Base-by-base conservation (phyloP, 64 coral and sea anemone species). In the Trachythela sp. region DNA sequence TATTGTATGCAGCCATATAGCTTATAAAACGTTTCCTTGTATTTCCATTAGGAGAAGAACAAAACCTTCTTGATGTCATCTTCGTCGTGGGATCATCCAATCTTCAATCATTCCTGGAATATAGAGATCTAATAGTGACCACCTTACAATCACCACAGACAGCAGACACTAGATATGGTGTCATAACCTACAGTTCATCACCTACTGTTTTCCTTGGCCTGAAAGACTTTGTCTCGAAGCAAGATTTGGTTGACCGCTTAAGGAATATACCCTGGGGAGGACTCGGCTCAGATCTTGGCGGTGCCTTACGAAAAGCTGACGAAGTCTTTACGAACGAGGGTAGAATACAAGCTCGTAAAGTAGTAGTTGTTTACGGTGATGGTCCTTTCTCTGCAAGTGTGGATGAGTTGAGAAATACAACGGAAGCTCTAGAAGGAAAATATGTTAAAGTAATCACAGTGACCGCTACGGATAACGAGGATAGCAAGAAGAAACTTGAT, bases 51-150 rank as follows among this genome's bases (percentile, higher is more conserved):
- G 75, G 75, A 80, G 33, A 80, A 80, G 37, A 80, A 30, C 75
- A 80, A 35, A 10, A 80, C 4, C 75, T 35, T 80, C 31, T 80
- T 35, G 75, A 80, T 80, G 75, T 80, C 75, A 38, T 80, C 31
- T 80, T 80, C 20, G 75, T 80, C 2, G 33, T 80, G 26, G 75
- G 75, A 15, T 80, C 75, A 8, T 39, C 31, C 13, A 80, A 30
- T 10, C 75, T 39, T 80, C 33, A 37, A 80, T 37, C 32, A 9
- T 80, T 80, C 33, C 35, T 39, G 33, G 33, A 80, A 10, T 80
- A 80, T 22, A 80, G 37, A 39, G 37, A 39, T 22, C 31, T 80
- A 35, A 30, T 39, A 37, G 9, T 80, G 10, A 22, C 31, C 75
- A 80, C 75, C 75, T 37, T 80, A 14, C 31, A 20, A 37, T 13